Base-by-base conservation (phyloP, 2,888 invertebrate genomes). In the Aethes cnicana region DNA sequence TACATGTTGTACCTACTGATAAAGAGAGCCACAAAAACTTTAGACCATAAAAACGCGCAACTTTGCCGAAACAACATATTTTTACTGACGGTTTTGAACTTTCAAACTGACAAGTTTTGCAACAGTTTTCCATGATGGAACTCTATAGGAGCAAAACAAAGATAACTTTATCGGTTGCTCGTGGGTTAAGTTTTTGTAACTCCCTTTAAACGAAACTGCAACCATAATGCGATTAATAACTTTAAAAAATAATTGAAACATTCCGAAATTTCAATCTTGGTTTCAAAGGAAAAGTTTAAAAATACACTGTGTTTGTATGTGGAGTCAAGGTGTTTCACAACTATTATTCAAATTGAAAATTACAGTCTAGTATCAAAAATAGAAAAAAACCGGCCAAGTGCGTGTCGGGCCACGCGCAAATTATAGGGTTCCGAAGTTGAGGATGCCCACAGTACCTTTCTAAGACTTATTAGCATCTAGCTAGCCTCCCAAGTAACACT, bases 1-100 rank as follows among this genome's bases (percentile, higher is more conserved):
- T 37, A 23, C 23, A 6, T 17, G 21, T 44, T 35, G 25, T 35
- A 28, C 12, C 4, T 36, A 36, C 26, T 14, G 52, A 44, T 52
- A 52, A 32, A 37, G 44, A 30, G 44, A 52, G 12, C 44, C 52
- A 26, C 52, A 46, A 44, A 52, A 52, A 52, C 32, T 50, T 52
- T 20, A 9, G 12, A 52, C 39, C 44, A 33, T 52, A 52, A 44
- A 52, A 46, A 32, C 18, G 9, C 11, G 37, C 14, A 46, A 39
- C 52, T 52, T 46, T 26, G 32, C 46, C 52, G 44, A 52, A 52
- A 52, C 52, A 52, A 52, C 52, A 52, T 46, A 52, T 52, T 52
- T 52, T 52, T 46, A 52, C 44, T 39, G 18, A 50, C 32, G 25
- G 44, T 46, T 46, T 46, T 20, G 32, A 49, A 50, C 43, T 50